A percentile compares a stretch with the other conserved stretches of the same genome.
Conservation (phyloP, 1,140 invertebrate genomes). For the Drosophila novamexicana region DNA sequence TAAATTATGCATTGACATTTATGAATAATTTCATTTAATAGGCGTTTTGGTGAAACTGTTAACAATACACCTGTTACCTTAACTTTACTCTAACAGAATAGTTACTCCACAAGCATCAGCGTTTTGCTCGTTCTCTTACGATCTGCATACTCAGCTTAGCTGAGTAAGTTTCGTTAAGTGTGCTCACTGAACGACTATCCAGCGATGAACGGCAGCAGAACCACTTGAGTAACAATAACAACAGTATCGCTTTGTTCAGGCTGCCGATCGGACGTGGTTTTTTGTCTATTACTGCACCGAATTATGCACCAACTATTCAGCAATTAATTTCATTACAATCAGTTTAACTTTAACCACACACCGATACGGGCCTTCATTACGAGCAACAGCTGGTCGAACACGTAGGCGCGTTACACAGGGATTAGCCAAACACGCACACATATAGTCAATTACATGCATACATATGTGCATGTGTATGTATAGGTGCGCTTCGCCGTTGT, state of each 20-base stretch:
- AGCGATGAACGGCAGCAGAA: conserved; percentile 12
- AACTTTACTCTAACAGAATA: not conserved
- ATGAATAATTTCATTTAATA: not conserved
- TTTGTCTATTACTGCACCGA: not conserved
- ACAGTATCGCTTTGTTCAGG: conserved; percentile 39
- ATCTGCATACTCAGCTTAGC: conserved; percentile 18
- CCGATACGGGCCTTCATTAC: conserved; percentile 7
- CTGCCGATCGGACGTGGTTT: conserved; percentile 46
- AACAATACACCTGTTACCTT: no score
- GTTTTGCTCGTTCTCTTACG: not conserved
- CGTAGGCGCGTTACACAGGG: conserved; percentile 16
- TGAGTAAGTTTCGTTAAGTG: conserved; percentile 14
- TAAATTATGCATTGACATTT: no score
- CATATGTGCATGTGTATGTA: conserved; percentile 25
- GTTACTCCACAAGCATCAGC: not conserved
- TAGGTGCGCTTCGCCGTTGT: conserved; percentile 22
- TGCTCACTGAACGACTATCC: conserved; percentile 17
- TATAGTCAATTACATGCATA: conserved; percentile 1
- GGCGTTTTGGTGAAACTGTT: no score
- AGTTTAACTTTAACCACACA: conserved; percentile 26
- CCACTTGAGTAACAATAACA: conserved; percentile 46
- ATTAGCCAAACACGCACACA: conserved; percentile 35
- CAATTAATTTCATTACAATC: conserved; percentile 24
- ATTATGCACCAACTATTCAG: conserved; percentile 25
- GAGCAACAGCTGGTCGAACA: conserved; percentile 19